Base-by-base conservation (phyloP, 2,888 invertebrate genomes). In the Andrena chrysosceles region DNA sequence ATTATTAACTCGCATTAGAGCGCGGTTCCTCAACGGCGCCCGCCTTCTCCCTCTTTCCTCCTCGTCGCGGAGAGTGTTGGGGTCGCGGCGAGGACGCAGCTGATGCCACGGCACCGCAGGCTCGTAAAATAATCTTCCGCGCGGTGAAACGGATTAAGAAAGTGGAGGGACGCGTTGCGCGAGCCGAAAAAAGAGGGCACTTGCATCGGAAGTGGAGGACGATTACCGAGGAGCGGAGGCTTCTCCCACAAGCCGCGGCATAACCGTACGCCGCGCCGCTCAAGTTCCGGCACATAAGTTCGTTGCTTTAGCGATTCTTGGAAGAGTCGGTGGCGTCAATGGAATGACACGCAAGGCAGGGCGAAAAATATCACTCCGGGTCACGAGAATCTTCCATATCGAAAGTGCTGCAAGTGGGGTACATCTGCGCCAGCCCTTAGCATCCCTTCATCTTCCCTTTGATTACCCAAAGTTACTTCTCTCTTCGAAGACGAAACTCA, bases 1-100 rank as follows among this genome's bases (percentile, higher is more conserved):
- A 92, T 93, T 93, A 93, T 93, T 93, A 93, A 92, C 93, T 92
- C 90, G 89, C 91, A 92, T 92, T 92, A 93, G 90, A 91, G 91
- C 89, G 86, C 89, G 87, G 85, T 89, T 79, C 79, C 83, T 84
- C 83, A 70, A 67, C 77, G 74, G 63, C 73, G 54, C 68, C 83
- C 54, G 54, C 59, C 20, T 69, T 62, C 60, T 52, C 64, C 33
- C 69, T 60, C 48, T 70, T 60, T 3, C 13, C 60, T 69, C 72
- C 67, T 54, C 42, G 23, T 10, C 29, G 48, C 29, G 60, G 73
- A 66, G 69, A 29, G 67, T 60, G 74, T 71, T 68, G 80, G 83
- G 81, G 71, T 80, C 77, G 80, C 59, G 64, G 62, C 75, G 81
- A 76, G 80, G 91, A 83, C 91, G 87, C 93, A 93, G 93, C 93